phyloP scores from a whole-genome alignment of 2,113 vertebrate genomes.

The Tragelaphus imberbis region DNA sequence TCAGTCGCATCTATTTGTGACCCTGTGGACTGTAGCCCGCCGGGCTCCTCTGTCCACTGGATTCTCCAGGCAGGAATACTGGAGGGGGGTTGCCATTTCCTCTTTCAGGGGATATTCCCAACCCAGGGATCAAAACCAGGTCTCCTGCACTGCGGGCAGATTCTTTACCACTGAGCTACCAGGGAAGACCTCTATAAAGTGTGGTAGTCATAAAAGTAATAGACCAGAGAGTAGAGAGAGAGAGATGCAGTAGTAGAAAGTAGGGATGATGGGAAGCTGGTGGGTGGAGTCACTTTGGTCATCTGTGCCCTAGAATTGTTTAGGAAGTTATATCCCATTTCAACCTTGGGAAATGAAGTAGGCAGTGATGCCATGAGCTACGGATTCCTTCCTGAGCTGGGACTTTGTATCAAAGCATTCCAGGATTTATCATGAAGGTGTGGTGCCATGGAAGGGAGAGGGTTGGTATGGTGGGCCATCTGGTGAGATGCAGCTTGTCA shows the following conservation, averaged over 20 bases:
- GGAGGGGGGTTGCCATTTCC: neutral
- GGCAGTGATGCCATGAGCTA: neutral
- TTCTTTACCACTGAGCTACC: neutral
- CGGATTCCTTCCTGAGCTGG: neutral
- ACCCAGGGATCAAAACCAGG: neutral
- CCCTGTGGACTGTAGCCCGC: neutral
- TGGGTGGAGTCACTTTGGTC: neutral
- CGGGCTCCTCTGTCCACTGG: accelerated
- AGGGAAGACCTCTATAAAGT: neutral
- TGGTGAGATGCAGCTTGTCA: slow-evolving; percentile 64
- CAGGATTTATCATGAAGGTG: slow-evolving; percentile 7
- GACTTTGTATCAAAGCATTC: neutral
- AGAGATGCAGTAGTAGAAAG: neutral
- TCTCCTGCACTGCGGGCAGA: neutral
- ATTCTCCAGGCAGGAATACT: neutral
- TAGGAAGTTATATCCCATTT: neutral
- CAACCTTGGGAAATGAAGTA: neutral
- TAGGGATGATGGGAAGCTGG: neutral
- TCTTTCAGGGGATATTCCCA: neutral
- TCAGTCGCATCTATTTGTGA: neutral
- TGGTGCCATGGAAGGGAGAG: slow-evolving; percentile 24
- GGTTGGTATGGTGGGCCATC: slow-evolving; percentile 55
- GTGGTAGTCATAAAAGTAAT: neutral
- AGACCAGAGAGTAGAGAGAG: neutral
- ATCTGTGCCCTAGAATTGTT: neutral